phyloP scores from a whole-genome alignment of 2,888 invertebrate genomes.

The Callosobruchus maculatus region DNA sequence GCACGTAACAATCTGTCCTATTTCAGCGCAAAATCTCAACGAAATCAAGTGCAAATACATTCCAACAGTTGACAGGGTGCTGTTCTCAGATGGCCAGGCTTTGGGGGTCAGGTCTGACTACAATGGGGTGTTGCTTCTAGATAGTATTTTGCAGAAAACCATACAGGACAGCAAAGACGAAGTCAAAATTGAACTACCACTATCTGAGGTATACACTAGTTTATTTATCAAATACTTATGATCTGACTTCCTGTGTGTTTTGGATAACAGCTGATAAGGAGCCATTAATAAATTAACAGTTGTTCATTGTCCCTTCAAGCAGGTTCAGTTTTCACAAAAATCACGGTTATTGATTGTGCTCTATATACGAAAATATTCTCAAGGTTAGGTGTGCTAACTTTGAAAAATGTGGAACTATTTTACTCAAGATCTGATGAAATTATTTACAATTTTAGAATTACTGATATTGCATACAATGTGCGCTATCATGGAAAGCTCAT shows the following conservation, averaged over 20 bases:
- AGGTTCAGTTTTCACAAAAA: neutral
- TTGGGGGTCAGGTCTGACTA: conserved; percentile 86
- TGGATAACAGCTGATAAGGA: neutral
- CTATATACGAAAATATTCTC: neutral
- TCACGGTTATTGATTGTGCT: neutral
- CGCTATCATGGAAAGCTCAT: no score
- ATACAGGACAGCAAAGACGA: conserved; percentile 71
- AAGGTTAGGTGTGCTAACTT: neutral
- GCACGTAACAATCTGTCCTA: neutral
- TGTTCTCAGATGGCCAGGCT: conserved; percentile 78
- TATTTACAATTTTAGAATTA: no score
- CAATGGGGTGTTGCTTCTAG: conserved; percentile 84
- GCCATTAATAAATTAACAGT: neutral
- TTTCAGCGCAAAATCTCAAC: conserved; percentile 60
- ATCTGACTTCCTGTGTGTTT: neutral
- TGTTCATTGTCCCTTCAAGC: neutral
- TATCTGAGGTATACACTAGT: conserved; percentile 68
- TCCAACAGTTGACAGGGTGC: conserved; percentile 75
- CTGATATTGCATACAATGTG: no score
- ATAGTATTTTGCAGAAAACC: conserved; percentile 84
- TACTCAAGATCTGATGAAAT: neutral
- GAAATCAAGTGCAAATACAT: conserved; percentile 71
- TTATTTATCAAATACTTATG: neutral
- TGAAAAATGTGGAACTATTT: neutral
- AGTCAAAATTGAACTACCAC: conserved; percentile 78